Conservation (phyloP, 2,113 vertebrate species). For the Rattus rattus region DNA sequence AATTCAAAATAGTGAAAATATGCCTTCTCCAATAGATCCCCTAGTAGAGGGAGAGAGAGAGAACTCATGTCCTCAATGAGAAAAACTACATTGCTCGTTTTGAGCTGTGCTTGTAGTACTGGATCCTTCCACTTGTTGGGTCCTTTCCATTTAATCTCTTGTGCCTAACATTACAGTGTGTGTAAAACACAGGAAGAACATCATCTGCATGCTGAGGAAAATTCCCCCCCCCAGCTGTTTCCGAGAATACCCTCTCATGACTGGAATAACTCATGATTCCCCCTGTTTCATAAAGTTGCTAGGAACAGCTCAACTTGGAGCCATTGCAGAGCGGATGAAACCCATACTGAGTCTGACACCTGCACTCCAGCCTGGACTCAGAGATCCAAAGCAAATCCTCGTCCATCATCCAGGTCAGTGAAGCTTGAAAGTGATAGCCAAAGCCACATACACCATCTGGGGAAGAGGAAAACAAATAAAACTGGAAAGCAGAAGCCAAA, state of each 20-base stretch:
- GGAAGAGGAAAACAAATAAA: background rate
- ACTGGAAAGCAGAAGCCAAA: constrained; percentile 14
- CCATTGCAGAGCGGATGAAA: background rate
- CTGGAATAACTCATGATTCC: background rate
- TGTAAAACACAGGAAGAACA: rapidly evolving
- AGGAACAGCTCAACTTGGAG: background rate
- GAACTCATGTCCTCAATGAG: background rate
- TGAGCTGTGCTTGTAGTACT: background rate
- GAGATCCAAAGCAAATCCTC: constrained; percentile 46
- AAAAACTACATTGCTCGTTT: background rate
- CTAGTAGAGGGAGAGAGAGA: background rate
- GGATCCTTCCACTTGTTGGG: background rate
- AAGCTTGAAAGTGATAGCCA: constrained; percentile 70
- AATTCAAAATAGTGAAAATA: background rate
- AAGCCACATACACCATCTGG: constrained; percentile 63
- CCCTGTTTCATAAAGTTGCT: background rate
- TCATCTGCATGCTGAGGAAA: background rate
- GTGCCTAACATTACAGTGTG: too few species aligned
- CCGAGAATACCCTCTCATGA: background rate
- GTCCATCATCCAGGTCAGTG: constrained; percentile 58
- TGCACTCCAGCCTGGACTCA: background rate
- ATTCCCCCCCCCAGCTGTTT: background rate
- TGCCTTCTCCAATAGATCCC: background rate
- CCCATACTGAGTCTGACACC: background rate
- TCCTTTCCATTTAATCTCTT: rapidly evolving